Conservation (phyloP, 2,888 invertebrate species). For the Erebia ligea region DNA sequence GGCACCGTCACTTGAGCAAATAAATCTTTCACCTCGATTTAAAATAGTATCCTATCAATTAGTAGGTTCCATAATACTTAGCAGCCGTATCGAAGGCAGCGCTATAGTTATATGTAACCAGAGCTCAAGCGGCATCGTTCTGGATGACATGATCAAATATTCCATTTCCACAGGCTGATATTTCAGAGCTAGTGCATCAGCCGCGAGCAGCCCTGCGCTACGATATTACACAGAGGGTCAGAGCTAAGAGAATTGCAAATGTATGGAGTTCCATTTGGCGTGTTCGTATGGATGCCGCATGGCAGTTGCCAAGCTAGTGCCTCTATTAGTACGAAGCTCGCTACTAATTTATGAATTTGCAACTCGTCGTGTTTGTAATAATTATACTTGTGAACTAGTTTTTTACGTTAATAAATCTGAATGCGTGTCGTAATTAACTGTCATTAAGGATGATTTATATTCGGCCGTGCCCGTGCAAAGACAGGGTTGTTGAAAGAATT, state of each 20-base stretch:
- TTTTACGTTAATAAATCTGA: not conserved
- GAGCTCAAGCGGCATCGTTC: not conserved
- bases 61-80: too few relatives aligned
- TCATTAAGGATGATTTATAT: not conserved
- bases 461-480: too few relatives aligned
- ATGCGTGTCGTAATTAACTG: not conserved
- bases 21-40: too few relatives aligned
- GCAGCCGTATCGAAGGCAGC: too few relatives aligned
- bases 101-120: too few relatives aligned
- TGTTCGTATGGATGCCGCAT: constrained; percentile 14
- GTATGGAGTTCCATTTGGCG: constrained; percentile 24
- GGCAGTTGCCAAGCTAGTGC: constrained; percentile 25
- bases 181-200: not conserved
- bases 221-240: constrained; percentile 26
- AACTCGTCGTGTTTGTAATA: constrained; percentile 15
- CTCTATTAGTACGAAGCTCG: constrained; percentile 21
- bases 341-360: constrained; percentile 25
- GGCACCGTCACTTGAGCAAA: too few relatives aligned
- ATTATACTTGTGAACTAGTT: constrained; percentile 1
- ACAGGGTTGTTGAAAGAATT: too few relatives aligned
- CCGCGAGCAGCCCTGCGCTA: constrained; percentile 13
- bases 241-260: constrained; percentile 32
- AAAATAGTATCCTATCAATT: too few relatives aligned
- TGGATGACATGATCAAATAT: constrained; percentile 9
- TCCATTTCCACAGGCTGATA: not conserved